These are phyloP conservation scores for Pseudachorutes palmiensis DNA, from an alignment of 1,140 invertebrate genomes.

Conservation along the genomic window DNA sequence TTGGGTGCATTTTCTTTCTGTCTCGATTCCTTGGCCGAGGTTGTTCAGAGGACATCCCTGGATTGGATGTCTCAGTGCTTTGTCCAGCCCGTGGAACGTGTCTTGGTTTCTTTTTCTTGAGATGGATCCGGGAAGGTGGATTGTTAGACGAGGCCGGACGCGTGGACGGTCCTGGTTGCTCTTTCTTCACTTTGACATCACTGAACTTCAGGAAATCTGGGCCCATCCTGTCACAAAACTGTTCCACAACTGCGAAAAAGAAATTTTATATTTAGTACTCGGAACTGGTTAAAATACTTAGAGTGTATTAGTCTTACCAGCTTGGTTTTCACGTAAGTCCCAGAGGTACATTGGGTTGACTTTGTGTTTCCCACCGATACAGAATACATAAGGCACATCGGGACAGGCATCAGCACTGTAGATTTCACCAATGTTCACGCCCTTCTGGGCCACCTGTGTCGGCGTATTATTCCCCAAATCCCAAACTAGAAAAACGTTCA, in stretches of 20 bases:
- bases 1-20: background rate
- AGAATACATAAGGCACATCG: constrained; percentile 69
- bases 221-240: constrained; percentile 4
- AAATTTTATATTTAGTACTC: background rate
- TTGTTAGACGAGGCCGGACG: background rate
- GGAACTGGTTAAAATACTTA: background rate
- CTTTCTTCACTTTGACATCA: background rate
- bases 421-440: constrained; percentile 58
- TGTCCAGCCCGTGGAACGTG: background rate
- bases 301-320: constrained; percentile 56
- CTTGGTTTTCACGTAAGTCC: constrained; percentile 58
- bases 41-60: background rate
- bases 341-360: constrained; percentile 66
- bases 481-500: constrained; percentile 7
- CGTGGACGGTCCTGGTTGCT: background rate
- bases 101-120: constrained; percentile 11
- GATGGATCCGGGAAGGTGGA: background rate
- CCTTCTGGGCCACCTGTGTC: constrained; percentile 50
- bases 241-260: constrained; percentile 9
- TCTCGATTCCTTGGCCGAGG: background rate
- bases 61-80: background rate
- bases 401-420: constrained; percentile 66
- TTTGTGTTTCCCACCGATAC: constrained; percentile 74
- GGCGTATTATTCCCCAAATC: constrained; percentile 37
- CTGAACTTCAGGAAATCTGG: background rate